phyloP scores from a whole-genome alignment of 2,113 vertebrate genomes.

The Cettia cetti region DNA sequence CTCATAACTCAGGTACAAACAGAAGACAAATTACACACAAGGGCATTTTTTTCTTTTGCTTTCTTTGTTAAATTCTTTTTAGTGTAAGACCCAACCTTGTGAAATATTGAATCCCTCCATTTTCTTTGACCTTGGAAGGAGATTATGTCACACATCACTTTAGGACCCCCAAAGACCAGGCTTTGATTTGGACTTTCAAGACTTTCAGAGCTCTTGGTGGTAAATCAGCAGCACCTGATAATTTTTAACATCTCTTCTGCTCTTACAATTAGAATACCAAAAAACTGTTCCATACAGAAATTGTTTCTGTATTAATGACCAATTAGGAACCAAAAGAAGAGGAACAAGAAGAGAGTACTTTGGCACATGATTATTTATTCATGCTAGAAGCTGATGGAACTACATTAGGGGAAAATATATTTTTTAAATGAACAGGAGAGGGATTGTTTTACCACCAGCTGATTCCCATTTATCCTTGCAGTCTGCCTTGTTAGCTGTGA shows the following conservation, averaged over 20 bases:
- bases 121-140: not conserved
- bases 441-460: not conserved
- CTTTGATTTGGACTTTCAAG: not conserved
- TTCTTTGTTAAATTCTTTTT: not conserved
- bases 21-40: not conserved
- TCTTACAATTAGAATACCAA: not conserved
- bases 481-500: not conserved
- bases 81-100: not conserved
- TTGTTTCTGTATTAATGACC: not conserved
- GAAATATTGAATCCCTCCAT: not conserved
- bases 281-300: not conserved
- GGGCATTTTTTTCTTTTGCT: not conserved
- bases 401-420: not conserved
- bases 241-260: not conserved
- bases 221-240: not conserved
- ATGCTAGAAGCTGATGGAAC: not conserved
- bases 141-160: not conserved
- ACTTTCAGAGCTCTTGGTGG: not conserved
- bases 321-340: slow-evolving; percentile 6
- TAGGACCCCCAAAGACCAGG: not conserved
- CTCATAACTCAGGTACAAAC: not conserved
- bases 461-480: not conserved
- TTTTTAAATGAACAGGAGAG: slow-evolving; percentile 19
- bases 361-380: slow-evolving; percentile 1
- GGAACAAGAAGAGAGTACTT: not conserved